Evolutionary conservation across 2,113 vertebrate species (phyloP).

Genomic region (Synchiropus splendidus): DNA sequence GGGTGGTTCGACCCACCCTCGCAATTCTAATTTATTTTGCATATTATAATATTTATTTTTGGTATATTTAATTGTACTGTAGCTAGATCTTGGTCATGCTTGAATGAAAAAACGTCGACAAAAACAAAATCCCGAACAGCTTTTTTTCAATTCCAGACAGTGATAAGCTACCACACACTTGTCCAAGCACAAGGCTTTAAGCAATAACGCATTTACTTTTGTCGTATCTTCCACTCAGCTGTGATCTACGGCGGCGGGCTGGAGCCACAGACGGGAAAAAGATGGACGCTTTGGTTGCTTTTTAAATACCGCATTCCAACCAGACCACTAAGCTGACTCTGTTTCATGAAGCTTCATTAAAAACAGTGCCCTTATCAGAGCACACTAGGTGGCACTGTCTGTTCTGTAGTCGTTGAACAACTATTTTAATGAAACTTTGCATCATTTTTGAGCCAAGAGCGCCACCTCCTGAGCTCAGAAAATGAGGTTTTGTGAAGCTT

Average conservation of each 20-base stretch:
- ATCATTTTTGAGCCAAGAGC: too few species aligned
- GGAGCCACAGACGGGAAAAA: not conserved
- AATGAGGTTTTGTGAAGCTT: too few species aligned
- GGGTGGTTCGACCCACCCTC: too few species aligned
- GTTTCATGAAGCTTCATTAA: too few species aligned
- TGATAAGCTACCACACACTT: slow-evolving; percentile 55
- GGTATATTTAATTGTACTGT: slow-evolving; percentile 56
- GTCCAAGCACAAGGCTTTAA: slow-evolving; percentile 55
- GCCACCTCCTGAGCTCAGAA: too few species aligned
- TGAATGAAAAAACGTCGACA: slow-evolving; percentile 29
- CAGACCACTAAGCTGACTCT: too few species aligned
- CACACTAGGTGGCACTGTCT: too few species aligned
- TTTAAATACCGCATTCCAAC: not conserved
- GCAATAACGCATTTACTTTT: slow-evolving; percentile 55
- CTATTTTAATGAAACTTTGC: too few species aligned
- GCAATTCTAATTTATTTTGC: slow-evolving; percentile 58
- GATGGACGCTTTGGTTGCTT: slow-evolving; percentile 33
- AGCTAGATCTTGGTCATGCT: slow-evolving; percentile 36
- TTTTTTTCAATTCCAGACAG: slow-evolving; percentile 29
- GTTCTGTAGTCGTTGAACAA: too few species aligned
- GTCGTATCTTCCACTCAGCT: slow-evolving; percentile 37
- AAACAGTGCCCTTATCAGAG: too few species aligned
- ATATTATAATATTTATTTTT: slow-evolving; percentile 59
- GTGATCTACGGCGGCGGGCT: slow-evolving; percentile 35
- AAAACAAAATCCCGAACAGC: too few species aligned